phyloP scores from a whole-genome alignment of 2,888 invertebrate genomes.

The Tenthredo scrophulariae region DNA sequence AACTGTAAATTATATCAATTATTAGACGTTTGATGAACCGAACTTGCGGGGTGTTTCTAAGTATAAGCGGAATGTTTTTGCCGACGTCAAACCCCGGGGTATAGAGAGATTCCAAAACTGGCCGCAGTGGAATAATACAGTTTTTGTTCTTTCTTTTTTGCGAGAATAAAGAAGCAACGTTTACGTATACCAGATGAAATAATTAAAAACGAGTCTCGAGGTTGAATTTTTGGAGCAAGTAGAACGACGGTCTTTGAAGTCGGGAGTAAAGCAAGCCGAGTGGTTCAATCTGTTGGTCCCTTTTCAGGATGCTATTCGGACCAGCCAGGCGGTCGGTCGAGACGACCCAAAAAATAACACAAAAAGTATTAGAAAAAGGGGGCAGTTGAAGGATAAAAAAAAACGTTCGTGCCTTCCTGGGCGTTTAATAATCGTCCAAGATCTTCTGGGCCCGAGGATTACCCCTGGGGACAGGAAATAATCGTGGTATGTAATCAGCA shows the following conservation, averaged over 20 bases:
- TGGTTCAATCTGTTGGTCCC: constrained; percentile 50
- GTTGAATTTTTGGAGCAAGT: constrained; percentile 13
- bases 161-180: neutral
- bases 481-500: constrained; percentile 47
- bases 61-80: neutral
- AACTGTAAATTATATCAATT: neutral
- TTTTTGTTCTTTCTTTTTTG: neutral
- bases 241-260: constrained; percentile 31
- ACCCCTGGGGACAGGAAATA: constrained; percentile 45
- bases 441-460: neutral
- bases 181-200: constrained; percentile 11
- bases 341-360: constrained; percentile 37
- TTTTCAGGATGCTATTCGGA: constrained; percentile 39
- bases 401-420: constrained; percentile 45
- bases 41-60: neutral
- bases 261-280: constrained; percentile 10
- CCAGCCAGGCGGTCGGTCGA: constrained; percentile 27
- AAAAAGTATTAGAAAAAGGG: constrained; percentile 35
- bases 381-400: constrained; percentile 32
- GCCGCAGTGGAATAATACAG: neutral
- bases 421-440: constrained; percentile 37
- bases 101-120: neutral
- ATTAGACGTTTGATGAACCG: neutral
- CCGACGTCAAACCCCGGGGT: neutral
- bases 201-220: constrained; percentile 35